phyloP scores from a whole-genome alignment of 2,797 vertebrate species.

The Columba guinea region DNA sequence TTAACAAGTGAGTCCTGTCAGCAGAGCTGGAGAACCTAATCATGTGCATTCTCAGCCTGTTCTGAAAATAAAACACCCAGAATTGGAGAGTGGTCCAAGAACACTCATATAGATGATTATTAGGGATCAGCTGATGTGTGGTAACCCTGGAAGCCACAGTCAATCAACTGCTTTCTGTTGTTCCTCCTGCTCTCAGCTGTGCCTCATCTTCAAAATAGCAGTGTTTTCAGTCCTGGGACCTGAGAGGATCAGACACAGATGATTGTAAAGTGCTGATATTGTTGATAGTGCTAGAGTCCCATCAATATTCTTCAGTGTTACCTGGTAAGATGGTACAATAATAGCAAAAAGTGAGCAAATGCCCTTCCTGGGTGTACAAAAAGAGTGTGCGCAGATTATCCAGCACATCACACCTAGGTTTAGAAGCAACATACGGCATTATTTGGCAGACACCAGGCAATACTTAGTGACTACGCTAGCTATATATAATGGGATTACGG shows the following conservation, averaged over 20 bases:
- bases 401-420: slow-evolving; percentile 39
- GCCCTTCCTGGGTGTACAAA: background rate
- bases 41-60: background rate
- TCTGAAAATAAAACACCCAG: background rate
- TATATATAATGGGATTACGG: slow-evolving; percentile 40
- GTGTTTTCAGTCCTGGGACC: background rate
- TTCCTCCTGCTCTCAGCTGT: background rate
- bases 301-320: background rate
- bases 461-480: slow-evolving; percentile 22
- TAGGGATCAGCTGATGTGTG: background rate
- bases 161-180: background rate
- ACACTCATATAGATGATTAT: background rate
- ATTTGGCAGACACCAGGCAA: slow-evolving; percentile 39
- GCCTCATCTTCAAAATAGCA: background rate
- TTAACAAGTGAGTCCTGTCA: background rate
- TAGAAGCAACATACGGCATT: slow-evolving; percentile 48
- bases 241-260: background rate
- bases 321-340: background rate
- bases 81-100: background rate
- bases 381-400: background rate
- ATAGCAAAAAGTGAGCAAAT: background rate
- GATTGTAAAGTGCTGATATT: background rate
- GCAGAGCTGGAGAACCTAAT: background rate
- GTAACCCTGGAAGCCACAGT: background rate
- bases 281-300: background rate